These are phyloP conservation scores for Rhodinocichla rosea DNA, from an alignment of 2,113 vertebrate species.

Conservation along the genomic window DNA sequence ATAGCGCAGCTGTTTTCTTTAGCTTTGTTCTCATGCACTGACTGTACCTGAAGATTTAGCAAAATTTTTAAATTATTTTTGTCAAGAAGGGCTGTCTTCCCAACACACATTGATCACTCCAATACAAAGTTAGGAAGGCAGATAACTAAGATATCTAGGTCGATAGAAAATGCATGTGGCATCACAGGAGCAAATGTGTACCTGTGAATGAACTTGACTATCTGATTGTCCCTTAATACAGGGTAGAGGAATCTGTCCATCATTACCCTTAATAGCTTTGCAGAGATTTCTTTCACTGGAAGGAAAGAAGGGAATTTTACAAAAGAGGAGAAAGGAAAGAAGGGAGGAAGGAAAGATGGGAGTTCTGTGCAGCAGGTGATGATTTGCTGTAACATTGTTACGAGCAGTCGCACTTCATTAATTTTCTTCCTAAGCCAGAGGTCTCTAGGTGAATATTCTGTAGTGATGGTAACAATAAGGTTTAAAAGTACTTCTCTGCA, in stretches of 20 bases:
- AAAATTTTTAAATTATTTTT: neutral
- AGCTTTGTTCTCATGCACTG: neutral
- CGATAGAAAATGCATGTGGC: neutral
- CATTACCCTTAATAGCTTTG: neutral
- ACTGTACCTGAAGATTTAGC: neutral
- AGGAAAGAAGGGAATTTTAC: neutral
- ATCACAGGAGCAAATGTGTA: neutral
- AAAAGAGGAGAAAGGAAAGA: neutral
- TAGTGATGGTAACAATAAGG: neutral
- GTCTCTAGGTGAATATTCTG: neutral
- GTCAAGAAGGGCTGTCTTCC: neutral
- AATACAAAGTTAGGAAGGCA: neutral
- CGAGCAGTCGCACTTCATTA: neutral
- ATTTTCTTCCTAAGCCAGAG: neutral
- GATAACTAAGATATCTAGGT: neutral
- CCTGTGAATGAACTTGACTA: neutral
- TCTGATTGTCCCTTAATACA: neutral
- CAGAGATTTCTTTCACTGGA: neutral
- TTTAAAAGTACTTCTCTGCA: neutral
- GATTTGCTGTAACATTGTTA: neutral
- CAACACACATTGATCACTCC: neutral
- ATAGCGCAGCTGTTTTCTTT: neutral
- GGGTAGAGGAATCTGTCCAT: neutral
- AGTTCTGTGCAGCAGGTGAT: neutral
- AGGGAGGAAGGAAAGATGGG: neutral